Evolutionary conservation across 2,113 vertebrate species (phyloP).

Genomic region (Actinemys pallida): DNA sequence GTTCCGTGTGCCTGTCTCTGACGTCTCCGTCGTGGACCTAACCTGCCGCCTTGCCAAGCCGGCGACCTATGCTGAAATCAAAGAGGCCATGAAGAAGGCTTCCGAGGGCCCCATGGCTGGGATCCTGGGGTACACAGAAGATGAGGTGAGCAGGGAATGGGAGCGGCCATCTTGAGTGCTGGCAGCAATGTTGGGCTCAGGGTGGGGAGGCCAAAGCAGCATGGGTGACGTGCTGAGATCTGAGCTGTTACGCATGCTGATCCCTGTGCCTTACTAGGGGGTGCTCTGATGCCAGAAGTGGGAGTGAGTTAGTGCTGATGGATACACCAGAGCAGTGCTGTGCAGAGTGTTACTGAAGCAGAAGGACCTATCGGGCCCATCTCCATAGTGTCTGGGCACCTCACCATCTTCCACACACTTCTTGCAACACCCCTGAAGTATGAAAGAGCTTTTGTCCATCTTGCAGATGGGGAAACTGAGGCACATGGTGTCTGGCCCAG

Average conservation of each 20-base stretch:
- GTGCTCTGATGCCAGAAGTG: too few species aligned
- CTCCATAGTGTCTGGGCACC: background rate
- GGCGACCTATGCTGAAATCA: constrained; percentile 83
- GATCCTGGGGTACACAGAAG: constrained; percentile 90
- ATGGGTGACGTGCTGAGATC: background rate
- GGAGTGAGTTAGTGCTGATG: background rate
- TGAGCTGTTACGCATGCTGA: background rate
- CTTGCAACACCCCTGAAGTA: too few species aligned
- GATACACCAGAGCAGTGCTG: too few species aligned
- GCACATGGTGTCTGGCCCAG: background rate
- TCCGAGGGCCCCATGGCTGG: constrained; percentile 86
- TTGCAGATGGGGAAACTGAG: background rate
- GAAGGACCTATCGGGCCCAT: too few species aligned
- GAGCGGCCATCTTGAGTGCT: background rate
- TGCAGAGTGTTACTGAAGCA: background rate
- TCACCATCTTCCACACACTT: background rate
- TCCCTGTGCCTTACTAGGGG: too few species aligned
- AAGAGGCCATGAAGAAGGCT: constrained; percentile 86
- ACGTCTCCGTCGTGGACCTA: constrained; percentile 91
- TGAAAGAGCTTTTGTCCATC: background rate
- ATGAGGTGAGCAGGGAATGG: constrained; percentile 71
- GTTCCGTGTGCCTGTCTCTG: constrained; percentile 88
- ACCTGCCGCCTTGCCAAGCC: constrained; percentile 87
- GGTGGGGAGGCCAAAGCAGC: background rate
- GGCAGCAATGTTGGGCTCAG: background rate